phyloP scores from a whole-genome alignment of 2,113 vertebrate species.

The Malurus alboscapulatus region DNA sequence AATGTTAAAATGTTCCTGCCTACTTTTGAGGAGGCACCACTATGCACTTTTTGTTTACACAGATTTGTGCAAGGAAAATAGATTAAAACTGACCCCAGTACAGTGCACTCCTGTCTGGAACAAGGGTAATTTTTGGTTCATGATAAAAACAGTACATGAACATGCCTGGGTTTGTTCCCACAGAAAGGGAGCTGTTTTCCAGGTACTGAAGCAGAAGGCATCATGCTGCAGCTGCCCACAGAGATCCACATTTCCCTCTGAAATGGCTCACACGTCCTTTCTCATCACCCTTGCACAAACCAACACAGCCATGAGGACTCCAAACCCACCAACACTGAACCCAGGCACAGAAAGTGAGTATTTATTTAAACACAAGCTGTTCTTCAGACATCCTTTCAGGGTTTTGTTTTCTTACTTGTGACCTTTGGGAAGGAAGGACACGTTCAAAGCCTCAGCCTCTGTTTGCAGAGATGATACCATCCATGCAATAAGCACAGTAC shows the following conservation, averaged over 20 bases:
- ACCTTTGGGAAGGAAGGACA: background rate
- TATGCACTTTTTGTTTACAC: background rate
- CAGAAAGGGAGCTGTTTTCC: background rate
- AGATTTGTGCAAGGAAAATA: background rate
- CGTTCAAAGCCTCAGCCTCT: background rate
- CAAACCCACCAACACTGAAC: rapidly evolving
- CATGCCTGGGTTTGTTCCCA: background rate
- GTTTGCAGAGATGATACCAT: background rate
- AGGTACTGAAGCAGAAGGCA: background rate
- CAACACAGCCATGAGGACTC: background rate
- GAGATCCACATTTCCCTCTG: background rate
- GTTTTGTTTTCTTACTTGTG: background rate
- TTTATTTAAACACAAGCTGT: background rate
- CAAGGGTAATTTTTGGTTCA: background rate
- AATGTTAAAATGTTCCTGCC: background rate
- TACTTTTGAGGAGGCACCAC: background rate
- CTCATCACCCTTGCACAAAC: background rate
- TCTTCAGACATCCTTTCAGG: background rate
- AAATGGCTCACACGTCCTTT: background rate
- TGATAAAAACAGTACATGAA: background rate
- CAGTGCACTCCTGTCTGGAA: background rate
- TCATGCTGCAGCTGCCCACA: background rate
- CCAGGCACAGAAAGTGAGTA: background rate
- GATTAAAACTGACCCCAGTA: background rate
- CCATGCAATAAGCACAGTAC: rapidly evolving